These are phyloP conservation scores for Sinella curviseta DNA, from an alignment of 1,140 invertebrate species.

Conservation along the genomic window DNA sequence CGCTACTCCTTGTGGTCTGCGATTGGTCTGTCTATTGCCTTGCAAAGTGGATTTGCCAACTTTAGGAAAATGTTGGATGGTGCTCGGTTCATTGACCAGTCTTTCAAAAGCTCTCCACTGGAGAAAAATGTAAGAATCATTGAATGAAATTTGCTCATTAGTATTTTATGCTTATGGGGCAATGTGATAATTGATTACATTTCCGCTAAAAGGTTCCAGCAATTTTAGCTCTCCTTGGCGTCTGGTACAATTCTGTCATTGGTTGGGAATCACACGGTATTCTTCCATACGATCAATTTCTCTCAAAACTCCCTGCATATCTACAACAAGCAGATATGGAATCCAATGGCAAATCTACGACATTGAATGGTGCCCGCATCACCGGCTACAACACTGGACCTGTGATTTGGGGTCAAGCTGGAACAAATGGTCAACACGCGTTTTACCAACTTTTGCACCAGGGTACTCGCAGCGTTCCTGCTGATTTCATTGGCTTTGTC, in stretches of 20 bases:
- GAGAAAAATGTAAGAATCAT: constrained; percentile 88
- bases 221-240: constrained; percentile 86
- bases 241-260: constrained; percentile 97
- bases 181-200: constrained; percentile 39
- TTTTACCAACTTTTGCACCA: constrained; percentile 97
- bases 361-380: constrained; percentile 34
- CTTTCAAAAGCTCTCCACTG: constrained; percentile 84
- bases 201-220: constrained; percentile 76
- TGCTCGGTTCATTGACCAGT: constrained; percentile 91
- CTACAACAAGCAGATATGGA: constrained; percentile 99
- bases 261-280: constrained; percentile 93
- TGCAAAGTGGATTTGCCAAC: constrained; percentile 93
- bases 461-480: constrained; percentile 83
- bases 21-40: constrained; percentile 92
- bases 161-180: no score
- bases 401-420: constrained; percentile 95
- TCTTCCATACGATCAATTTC: constrained; percentile 96
- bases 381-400: constrained; percentile 64
- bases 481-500: constrained; percentile 44
- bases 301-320: constrained; percentile 98
- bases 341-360: constrained; percentile 94
- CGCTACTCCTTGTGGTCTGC: constrained; percentile 98
- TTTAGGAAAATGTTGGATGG: constrained; percentile 90
- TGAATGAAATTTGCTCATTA: no score
- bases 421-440: constrained; percentile 98